These are phyloP conservation scores for Physocephala rufipes DNA, from an alignment of 2,888 invertebrate species.

Conservation along the genomic window DNA sequence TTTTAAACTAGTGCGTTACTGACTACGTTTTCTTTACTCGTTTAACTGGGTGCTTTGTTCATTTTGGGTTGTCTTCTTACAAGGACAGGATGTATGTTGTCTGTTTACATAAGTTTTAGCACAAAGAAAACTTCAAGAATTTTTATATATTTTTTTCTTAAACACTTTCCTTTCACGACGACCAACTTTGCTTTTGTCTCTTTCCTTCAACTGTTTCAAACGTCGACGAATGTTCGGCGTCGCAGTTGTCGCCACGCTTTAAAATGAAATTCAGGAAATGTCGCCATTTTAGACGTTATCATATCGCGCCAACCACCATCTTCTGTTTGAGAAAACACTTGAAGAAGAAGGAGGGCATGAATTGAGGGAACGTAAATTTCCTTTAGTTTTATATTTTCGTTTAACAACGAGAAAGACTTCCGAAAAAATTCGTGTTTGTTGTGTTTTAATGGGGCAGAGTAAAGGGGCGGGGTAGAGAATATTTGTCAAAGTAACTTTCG, in stretches of 20 bases:
- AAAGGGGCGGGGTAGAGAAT: too few relatives aligned
- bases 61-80: too few relatives aligned
- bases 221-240: neutral
- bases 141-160: neutral
- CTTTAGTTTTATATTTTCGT: conserved; percentile 18
- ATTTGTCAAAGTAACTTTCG: too few relatives aligned
- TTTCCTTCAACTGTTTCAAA: too few relatives aligned
- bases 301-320: conserved; percentile 6
- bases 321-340: conserved; percentile 9
- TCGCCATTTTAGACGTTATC: conserved; percentile 37
- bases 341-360: conserved; percentile 28
- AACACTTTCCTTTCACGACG: conserved; percentile 5
- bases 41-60: too few relatives aligned
- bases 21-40: too few relatives aligned
- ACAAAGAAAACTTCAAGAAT: conserved; percentile 10
- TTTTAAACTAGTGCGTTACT: too few relatives aligned
- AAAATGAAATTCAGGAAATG: conserved; percentile 34
- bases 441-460: too few relatives aligned
- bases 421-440: neutral
- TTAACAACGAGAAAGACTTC: neutral
- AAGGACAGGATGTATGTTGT: too few relatives aligned
- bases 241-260: conserved; percentile 8
- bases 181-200: neutral
- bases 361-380: conserved; percentile 40
- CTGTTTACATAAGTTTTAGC: neutral